Percentiles rank a stretch among this genome's conserved stretches.
These are phyloP conservation scores for Alaudala cheleensis DNA, from an alignment of 2,113 vertebrate species.

Conservation along the genomic window DNA sequence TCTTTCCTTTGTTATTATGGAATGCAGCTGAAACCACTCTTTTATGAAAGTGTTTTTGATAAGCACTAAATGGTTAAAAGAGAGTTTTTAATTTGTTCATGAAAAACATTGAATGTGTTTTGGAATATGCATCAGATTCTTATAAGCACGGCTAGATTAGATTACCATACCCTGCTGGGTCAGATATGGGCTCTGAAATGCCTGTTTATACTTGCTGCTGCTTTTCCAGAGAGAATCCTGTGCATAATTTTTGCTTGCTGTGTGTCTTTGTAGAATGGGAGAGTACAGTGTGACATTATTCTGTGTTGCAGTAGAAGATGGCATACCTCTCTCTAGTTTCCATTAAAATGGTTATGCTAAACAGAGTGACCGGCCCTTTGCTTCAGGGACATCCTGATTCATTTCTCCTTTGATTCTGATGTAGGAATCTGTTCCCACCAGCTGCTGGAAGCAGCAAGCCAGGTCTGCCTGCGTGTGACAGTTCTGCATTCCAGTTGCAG, in stretches of 20 bases:
- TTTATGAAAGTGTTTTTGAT: neutral
- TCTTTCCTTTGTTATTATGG: neutral
- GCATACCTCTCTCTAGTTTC: neutral
- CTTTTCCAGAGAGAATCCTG: neutral
- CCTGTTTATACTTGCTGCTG: neutral
- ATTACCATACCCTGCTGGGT: neutral
- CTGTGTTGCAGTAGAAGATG: neutral
- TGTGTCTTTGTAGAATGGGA: neutral
- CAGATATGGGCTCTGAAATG: neutral
- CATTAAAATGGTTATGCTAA: neutral
- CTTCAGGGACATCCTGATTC: neutral
- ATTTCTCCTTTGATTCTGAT: fast-evolving
- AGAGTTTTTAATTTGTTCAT: neutral
- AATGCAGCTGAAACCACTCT: neutral
- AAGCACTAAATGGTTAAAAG: neutral
- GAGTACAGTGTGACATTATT: neutral
- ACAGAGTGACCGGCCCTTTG: neutral
- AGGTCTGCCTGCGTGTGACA: neutral
- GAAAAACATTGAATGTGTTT: neutral
- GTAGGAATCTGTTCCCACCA: neutral
- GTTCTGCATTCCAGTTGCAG: neutral
- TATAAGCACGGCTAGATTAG: neutral
- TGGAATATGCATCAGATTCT: neutral
- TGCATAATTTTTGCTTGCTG: neutral
- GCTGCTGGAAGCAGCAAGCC: neutral